phyloP scores from a whole-genome alignment of 1,140 invertebrate species.

The Paraescarpia echinospica region DNA sequence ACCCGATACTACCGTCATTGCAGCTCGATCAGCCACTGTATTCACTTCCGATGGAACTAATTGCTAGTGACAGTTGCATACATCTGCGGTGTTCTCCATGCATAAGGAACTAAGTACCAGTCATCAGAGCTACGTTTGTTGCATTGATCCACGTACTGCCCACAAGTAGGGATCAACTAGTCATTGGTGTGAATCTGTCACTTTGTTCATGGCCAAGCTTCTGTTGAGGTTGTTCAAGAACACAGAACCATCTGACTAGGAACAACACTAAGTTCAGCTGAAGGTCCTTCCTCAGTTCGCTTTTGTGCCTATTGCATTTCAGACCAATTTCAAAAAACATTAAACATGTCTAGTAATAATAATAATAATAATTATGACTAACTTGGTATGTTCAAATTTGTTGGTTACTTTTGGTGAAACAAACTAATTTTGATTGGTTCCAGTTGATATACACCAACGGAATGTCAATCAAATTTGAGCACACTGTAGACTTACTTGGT shows the following conservation, averaged over 20 bases:
- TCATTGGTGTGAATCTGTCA: neutral
- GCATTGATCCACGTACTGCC: neutral
- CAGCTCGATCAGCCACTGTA: neutral
- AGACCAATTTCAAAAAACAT: no score
- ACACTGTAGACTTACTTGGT: no score
- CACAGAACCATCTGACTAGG: neutral
- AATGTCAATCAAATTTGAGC: no score
- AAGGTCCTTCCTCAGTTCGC: neutral
- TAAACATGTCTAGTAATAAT: no score
- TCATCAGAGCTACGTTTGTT: neutral
- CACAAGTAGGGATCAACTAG: neutral
- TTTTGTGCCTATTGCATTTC: no score
- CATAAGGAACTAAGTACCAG: neutral
- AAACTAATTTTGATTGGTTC: no score
- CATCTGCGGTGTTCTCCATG: neutral
- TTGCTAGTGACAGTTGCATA: neutral
- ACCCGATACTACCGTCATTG: neutral
- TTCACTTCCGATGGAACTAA: neutral
- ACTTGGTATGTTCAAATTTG: no score
- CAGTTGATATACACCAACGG: no score
- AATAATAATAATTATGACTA: no score
- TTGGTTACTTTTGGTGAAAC: no score
- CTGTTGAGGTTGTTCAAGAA: neutral
- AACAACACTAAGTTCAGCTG: neutral
- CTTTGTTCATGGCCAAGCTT: neutral